These are phyloP conservation scores for Drosophila bunnanda DNA, from an alignment of 2,888 invertebrate genomes.

Conservation along the genomic window DNA sequence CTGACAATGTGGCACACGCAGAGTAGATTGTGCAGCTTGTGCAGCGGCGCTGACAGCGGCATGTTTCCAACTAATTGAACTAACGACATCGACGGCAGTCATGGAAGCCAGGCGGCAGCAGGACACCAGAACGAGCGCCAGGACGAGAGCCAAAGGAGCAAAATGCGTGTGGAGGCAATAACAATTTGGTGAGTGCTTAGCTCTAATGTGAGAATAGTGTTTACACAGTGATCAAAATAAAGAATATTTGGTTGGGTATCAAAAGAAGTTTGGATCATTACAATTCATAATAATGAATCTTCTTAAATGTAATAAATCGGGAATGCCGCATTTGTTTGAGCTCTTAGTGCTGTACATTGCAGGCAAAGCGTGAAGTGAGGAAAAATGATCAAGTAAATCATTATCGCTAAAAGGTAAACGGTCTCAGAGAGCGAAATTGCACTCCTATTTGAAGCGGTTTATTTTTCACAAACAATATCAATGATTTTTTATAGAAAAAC, in stretches of 20 bases:
- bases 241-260: no score
- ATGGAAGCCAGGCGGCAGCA: constrained; percentile 1
- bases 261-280: neutral
- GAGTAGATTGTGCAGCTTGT: constrained; percentile 38
- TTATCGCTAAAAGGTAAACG: neutral
- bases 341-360: neutral
- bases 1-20: constrained; percentile 48
- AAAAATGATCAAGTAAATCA: no score
- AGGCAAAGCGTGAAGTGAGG: neutral
- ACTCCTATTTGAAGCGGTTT: no score
- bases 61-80: constrained; percentile 24
- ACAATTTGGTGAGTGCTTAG: constrained; percentile 42
- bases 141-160: neutral
- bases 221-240: constrained; percentile 7
- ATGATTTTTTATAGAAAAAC: no score
- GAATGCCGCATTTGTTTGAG: neutral
- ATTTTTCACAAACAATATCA: no score
- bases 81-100: constrained; percentile 19
- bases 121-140: neutral
- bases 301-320: neutral
- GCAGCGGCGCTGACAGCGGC: constrained; percentile 26
- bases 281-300: neutral
- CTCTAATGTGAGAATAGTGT: constrained; percentile 24
- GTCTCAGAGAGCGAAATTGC: no score
- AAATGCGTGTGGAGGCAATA: constrained; percentile 9